A percentile compares a stretch with the other conserved stretches of the same genome.
Conservation (phyloP, 2,797 vertebrate species). For the Allobates femoralis region DNA sequence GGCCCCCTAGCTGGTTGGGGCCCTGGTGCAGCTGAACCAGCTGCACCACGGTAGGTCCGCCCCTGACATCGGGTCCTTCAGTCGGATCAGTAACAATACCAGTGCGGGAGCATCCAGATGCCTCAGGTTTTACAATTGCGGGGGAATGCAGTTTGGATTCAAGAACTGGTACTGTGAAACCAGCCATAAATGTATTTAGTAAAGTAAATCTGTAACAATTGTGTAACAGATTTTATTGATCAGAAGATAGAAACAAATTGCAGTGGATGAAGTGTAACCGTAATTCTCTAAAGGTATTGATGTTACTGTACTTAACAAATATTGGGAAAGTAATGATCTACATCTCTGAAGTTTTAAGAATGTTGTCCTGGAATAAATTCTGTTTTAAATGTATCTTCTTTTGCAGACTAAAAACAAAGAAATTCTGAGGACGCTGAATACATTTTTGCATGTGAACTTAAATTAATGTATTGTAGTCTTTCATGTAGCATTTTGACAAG, state of each 20-base stretch:
- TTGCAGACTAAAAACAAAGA: not conserved
- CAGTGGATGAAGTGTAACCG: not conserved
- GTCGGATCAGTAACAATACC: no score
- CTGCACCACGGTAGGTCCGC: no score
- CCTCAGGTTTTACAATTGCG: no score
- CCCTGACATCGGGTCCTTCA: no score
- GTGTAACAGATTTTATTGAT: conserved; percentile 13
- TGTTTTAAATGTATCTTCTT: not conserved
- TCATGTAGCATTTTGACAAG: not conserved
- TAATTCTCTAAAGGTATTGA: conserved; percentile 22
- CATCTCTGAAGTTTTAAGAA: not conserved
- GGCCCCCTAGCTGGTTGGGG: no score
- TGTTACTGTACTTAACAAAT: conserved; percentile 24
- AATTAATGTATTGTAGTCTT: not conserved
- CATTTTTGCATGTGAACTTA: not conserved
- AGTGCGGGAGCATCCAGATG: no score
- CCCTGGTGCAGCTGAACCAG: no score
- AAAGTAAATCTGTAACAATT: not conserved
- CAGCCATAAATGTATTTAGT: not conserved
- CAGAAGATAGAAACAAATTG: not conserved
- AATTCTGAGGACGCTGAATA: not conserved
- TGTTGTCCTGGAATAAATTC: not conserved
- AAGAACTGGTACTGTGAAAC: no score
- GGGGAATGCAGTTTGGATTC: no score
- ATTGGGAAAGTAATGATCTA: not conserved